Evolutionary conservation across 2,888 invertebrate genomes (phyloP).

Genomic region (Pseudococcus viburni): DNA sequence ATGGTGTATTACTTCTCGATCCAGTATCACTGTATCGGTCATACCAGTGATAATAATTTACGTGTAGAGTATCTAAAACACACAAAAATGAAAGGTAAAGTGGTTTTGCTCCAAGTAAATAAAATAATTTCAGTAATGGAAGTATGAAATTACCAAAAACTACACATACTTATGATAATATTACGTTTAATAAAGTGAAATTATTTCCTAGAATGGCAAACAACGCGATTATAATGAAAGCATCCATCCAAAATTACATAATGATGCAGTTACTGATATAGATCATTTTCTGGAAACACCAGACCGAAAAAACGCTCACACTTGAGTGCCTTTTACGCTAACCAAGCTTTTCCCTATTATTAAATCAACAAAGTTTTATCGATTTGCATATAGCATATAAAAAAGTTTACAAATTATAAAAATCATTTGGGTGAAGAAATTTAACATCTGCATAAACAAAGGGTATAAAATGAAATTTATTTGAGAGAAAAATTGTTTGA

Average conservation of each 20-base stretch:
- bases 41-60: conserved; percentile 42
- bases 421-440: not conserved
- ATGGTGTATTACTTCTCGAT: conserved; percentile 67
- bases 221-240: not conserved
- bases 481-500: not conserved
- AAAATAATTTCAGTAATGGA: not conserved
- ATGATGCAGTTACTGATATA: not conserved
- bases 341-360: not conserved
- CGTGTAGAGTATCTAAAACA: not conserved
- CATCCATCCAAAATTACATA: conserved; percentile 14
- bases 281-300: conserved; percentile 15
- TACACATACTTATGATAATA: not conserved
- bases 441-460: not conserved
- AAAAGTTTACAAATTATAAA: not conserved
- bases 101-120: not conserved
- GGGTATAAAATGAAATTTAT: not conserved
- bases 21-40: conserved; percentile 41
- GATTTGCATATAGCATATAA: not conserved
- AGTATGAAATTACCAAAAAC: not conserved
- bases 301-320: conserved; percentile 36
- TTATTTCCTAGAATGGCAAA: not conserved
- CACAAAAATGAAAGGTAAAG: not conserved
- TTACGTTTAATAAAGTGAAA: not conserved
- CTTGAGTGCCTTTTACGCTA: conserved; percentile 7
- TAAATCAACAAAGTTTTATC: not conserved